phyloP scores from a whole-genome alignment of 1,140 invertebrate species.

The Brachionus sp. region DNA sequence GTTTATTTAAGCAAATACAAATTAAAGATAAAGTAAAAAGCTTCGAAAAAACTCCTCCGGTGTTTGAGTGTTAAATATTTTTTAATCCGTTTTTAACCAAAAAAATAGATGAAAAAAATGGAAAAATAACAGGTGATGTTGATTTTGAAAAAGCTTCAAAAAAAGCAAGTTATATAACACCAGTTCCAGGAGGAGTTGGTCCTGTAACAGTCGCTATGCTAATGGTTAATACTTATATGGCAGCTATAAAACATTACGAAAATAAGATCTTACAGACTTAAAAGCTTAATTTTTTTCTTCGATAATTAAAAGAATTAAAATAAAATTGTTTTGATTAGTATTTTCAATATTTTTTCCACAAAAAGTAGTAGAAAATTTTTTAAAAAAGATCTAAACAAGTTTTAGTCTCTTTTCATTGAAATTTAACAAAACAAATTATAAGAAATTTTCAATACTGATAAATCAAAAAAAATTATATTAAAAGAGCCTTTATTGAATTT shows the following conservation, averaged over 20 bases:
- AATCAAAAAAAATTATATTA: not conserved
- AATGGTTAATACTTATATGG: constrained; percentile 81
- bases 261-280: not conserved
- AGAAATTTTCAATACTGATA: not conserved
- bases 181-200: constrained; percentile 94
- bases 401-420: too few species aligned
- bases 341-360: too few species aligned
- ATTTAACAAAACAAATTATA: too few species aligned
- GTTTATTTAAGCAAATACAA: too few species aligned
- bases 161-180: constrained; percentile 84
- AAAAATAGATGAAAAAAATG: constrained; percentile 52
- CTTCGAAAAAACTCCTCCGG: too few species aligned
- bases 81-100: constrained; percentile 49
- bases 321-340: too few species aligned
- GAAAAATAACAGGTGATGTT: constrained; percentile 75
- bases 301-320: not conserved
- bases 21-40: too few species aligned
- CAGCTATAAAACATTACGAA: not conserved
- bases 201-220: constrained; percentile 98
- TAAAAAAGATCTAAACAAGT: too few species aligned
- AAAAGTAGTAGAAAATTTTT: too few species aligned
- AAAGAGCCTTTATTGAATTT: too few species aligned
- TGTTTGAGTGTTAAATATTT: too few species aligned
- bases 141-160: constrained; percentile 71
- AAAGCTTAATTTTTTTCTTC: not conserved